Conservation (phyloP, 1,140 invertebrate genomes). For the Ceratina australensis region DNA sequence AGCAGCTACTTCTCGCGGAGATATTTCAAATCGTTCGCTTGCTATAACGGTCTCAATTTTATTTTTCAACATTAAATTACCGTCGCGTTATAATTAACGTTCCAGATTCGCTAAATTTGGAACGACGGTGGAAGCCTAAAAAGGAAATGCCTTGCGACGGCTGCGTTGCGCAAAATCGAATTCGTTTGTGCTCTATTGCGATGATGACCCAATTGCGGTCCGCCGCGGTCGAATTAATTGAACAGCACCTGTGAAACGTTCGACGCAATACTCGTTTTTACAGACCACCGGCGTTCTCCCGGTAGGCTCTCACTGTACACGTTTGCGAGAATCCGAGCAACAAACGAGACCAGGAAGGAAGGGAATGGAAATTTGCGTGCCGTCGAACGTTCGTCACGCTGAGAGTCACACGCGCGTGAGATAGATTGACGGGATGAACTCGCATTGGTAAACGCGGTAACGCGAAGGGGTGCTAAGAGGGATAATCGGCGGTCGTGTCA, state of each 20-base stretch:
- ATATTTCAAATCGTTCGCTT: too few relatives aligned
- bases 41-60: too few relatives aligned
- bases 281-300: not conserved
- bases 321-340: too few relatives aligned
- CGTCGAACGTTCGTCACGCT: not conserved
- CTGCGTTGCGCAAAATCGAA: conserved; percentile 34
- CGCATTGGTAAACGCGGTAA: not conserved
- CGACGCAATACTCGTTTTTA: too few relatives aligned
- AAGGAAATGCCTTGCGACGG: conserved; percentile 27
- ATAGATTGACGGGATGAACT: not conserved
- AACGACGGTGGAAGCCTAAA: conserved; percentile 22
- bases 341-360: not conserved
- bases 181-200: conserved; percentile 22
- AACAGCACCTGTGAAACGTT: conserved; percentile 28
- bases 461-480: conserved; percentile 27
- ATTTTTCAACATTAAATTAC: conserved; percentile 12
- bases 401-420: not conserved
- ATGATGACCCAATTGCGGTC: conserved; percentile 40
- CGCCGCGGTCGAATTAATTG: conserved; percentile 41
- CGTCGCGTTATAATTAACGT: not conserved
- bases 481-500: conserved; percentile 13
- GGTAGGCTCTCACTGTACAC: not conserved
- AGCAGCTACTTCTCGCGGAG: too few relatives aligned
- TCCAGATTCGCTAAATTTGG: conserved; percentile 40
- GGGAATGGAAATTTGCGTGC: not conserved